Percentiles rank a stretch among this genome's conserved stretches.
These are phyloP conservation scores for Anguilla obscura DNA, from an alignment of 2,797 vertebrate species.

Conservation along the genomic window DNA sequence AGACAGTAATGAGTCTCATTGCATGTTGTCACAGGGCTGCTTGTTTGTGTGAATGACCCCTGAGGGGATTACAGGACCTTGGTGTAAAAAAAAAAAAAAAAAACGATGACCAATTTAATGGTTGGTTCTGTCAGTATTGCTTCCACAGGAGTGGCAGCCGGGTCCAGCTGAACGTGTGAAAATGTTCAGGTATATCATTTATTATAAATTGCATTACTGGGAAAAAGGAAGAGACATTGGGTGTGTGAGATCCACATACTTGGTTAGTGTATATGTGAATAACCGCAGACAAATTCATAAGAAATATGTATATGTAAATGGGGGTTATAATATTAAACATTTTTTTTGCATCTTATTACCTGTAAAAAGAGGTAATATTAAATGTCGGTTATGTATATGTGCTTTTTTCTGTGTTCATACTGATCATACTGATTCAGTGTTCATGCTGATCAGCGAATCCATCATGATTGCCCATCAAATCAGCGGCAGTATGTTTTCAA, in stretches of 20 bases:
- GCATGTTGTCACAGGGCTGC: background rate
- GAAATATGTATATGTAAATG: background rate
- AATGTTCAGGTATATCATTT: background rate
- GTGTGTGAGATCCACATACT: background rate
- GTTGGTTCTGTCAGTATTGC: background rate
- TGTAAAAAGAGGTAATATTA: background rate
- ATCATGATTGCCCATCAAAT: slow-evolving; percentile 14
- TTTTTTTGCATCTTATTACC: background rate
- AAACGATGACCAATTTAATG: background rate
- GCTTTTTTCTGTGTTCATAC: background rate
- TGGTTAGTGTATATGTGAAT: background rate
- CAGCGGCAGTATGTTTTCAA: slow-evolving; percentile 15
- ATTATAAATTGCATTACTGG: background rate
- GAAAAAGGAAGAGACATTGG: background rate
- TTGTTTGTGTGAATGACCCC: background rate
- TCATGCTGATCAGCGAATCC: slow-evolving; percentile 12
- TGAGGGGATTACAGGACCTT: background rate
- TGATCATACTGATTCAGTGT: background rate
- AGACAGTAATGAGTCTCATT: background rate
- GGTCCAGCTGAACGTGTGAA: background rate
- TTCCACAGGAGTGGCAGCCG: background rate
- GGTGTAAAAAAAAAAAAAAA: background rate
- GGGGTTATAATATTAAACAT: background rate
- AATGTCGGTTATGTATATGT: too few relatives aligned
- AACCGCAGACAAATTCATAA: background rate